Conservation (phyloP, 2,797 vertebrate species). For the Phataginus tetradactyla region DNA sequence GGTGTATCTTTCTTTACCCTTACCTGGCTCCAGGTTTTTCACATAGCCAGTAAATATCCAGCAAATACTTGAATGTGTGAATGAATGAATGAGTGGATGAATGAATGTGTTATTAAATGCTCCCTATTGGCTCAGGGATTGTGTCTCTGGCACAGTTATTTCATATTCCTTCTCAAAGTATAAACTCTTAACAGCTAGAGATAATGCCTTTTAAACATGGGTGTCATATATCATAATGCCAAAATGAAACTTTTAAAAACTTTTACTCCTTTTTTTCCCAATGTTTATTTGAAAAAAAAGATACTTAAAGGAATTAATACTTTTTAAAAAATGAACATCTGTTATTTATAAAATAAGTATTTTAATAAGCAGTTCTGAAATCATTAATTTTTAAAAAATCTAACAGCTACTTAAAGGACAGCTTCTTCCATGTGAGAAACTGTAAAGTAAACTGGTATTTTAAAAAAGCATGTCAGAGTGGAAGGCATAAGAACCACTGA, state of each 20-base stretch:
- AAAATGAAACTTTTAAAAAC: conserved; percentile 4
- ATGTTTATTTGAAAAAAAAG: not conserved
- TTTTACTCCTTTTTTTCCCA: not conserved
- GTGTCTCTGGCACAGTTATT: not conserved
- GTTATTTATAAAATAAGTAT: not conserved
- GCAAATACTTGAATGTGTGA: conserved; percentile 1
- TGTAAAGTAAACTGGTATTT: conserved; percentile 8
- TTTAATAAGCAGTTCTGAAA: not conserved
- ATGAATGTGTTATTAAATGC: not conserved
- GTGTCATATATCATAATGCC: not conserved
- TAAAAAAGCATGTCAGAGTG: not conserved
- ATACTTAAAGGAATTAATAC: not conserved
- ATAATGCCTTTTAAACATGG: not conserved
- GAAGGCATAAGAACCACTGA: conserved; percentile 31
- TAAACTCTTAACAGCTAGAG: not conserved
- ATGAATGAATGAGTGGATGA: conserved; percentile 1
- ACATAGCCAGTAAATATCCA: not conserved
- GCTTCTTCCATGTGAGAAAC: not conserved
- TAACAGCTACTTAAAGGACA: not conserved
- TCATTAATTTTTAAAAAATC: not conserved
- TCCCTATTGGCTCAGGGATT: not conserved
- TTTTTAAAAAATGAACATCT: not conserved
- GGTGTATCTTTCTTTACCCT: not conserved
- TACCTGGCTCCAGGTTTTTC: not conserved
- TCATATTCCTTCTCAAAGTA: conserved; percentile 7